Conservation (phyloP, 2,888 invertebrate species). For the Flexamia atlantica region DNA sequence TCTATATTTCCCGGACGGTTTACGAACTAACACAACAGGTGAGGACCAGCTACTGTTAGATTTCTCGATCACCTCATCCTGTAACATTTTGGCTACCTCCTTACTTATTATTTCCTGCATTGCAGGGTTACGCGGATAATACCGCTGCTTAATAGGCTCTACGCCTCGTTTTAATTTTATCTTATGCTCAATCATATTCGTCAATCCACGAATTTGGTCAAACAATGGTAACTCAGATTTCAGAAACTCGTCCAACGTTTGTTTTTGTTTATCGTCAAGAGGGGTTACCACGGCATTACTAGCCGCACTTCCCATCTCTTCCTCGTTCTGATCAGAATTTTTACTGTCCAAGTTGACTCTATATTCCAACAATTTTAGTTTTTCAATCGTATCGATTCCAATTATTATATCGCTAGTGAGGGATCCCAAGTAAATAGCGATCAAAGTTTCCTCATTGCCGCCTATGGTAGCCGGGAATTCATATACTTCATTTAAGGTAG, state of each 20-base stretch:
- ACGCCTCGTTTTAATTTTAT: too few species aligned
- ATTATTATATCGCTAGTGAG: slow-evolving; percentile 12
- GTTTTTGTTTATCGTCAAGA: background rate
- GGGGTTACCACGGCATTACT: background rate
- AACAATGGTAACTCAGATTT: background rate
- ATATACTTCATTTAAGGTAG: background rate
- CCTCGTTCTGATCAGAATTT: background rate
- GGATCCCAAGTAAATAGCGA: background rate
- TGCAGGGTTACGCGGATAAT: too few species aligned
- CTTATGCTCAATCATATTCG: too few species aligned
- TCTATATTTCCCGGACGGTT: too few species aligned
- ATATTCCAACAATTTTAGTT: background rate
- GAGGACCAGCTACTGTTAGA: too few species aligned
- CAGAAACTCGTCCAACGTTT: background rate
- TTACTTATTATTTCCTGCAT: too few species aligned
- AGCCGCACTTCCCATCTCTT: background rate
- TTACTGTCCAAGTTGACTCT: background rate
- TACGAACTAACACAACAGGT: too few species aligned
- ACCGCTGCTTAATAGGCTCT: too few species aligned
- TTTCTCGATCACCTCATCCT: too few species aligned
- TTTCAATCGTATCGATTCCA: background rate
- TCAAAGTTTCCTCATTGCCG: background rate
- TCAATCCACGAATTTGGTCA: too few species aligned
- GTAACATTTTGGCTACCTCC: too few species aligned
- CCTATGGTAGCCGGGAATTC: background rate